These are phyloP conservation scores for Carollia perspicillata DNA, from an alignment of 2,113 vertebrate species.

Conservation along the genomic window DNA sequence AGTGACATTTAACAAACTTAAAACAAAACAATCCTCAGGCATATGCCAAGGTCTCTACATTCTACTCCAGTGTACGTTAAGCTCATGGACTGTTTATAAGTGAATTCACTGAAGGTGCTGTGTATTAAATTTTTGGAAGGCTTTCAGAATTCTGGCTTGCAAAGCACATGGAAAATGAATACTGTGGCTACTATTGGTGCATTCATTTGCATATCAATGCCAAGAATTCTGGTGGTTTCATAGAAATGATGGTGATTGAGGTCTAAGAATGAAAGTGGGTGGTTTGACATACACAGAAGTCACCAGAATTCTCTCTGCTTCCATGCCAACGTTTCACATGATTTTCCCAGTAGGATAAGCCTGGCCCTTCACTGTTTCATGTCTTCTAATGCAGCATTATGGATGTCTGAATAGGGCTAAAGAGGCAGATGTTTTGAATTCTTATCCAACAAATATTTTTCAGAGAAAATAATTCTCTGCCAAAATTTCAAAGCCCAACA, in stretches of 20 bases:
- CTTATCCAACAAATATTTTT: conserved; percentile 46
- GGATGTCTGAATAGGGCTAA: conserved; percentile 22
- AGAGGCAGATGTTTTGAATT: conserved; percentile 53
- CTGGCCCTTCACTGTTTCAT: conserved; percentile 28
- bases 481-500: conserved; percentile 65
- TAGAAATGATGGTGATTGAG: conserved; percentile 51
- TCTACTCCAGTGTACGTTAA: not conserved
- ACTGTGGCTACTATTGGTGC: not conserved
- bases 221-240: conserved; percentile 20
- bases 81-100: not conserved
- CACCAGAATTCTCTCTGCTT: conserved; percentile 31
- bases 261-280: not conserved
- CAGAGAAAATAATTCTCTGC: conserved; percentile 54
- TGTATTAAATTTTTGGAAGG: conserved; percentile 28
- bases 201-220: conserved; percentile 57
- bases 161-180: conserved; percentile 56
- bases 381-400: not conserved
- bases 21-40: not conserved
- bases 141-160: conserved; percentile 49
- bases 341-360: conserved; percentile 9
- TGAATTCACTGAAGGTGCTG: not conserved
- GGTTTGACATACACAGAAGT: conserved; percentile 16
- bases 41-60: conserved; percentile 40
- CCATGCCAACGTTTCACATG: conserved; percentile 50
- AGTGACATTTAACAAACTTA: conserved; percentile 33